Evolutionary conservation across 2,113 vertebrate species (phyloP).

Genomic region (Nothoprocta perdicaria): DNA sequence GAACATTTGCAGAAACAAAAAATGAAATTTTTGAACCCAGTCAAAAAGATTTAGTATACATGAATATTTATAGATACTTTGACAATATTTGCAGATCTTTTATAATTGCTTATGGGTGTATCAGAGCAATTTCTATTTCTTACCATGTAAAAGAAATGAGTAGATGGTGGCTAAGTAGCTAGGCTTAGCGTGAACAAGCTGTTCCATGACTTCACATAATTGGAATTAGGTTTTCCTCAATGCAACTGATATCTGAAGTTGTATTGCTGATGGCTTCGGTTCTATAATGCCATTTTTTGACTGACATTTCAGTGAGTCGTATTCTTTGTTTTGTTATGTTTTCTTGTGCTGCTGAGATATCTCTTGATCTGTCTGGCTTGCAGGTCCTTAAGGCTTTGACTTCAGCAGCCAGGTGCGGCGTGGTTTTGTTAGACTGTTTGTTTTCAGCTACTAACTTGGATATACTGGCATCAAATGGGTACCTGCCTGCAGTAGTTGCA

Average conservation of each 20-base stretch:
- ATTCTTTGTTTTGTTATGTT: not conserved
- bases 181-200: not conserved
- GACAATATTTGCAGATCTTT: slow-evolving; percentile 19
- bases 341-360: not conserved
- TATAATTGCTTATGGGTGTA: not conserved
- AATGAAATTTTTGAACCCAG: not conserved
- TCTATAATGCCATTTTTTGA: not conserved
- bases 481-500: not conserved
- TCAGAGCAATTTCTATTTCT: not conserved
- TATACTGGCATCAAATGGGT: not conserved
- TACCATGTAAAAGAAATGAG: not conserved
- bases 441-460: not conserved
- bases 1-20: not conserved
- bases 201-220: not conserved
- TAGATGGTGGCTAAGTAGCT: not conserved
- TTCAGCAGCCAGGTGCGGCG: not conserved
- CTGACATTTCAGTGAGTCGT: not conserved
- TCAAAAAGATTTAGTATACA: not conserved
- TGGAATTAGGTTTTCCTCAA: not conserved
- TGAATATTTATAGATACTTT: slow-evolving; percentile 4
- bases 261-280: not conserved
- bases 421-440: not conserved
- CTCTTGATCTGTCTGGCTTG: not conserved
- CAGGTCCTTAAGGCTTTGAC: not conserved
- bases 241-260: not conserved